These are phyloP conservation scores for Parthenolecanium corni DNA, from an alignment of 2,888 invertebrate species.

Conservation along the genomic window DNA sequence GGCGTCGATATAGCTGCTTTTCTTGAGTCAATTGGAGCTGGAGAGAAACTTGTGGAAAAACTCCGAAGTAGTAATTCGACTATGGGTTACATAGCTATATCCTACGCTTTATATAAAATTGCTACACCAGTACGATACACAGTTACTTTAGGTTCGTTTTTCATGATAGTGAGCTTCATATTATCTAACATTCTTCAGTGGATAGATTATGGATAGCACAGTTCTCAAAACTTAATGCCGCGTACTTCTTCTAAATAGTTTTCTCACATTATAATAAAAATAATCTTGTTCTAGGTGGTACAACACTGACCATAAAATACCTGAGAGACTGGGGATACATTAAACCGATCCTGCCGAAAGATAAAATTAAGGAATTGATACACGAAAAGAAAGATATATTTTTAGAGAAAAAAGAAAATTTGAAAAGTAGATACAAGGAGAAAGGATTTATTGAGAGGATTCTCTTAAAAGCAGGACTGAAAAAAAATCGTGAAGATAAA, in stretches of 20 bases:
- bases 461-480: no score
- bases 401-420: conserved; percentile 43
- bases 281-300: conserved; percentile 46
- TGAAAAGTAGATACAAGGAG: no score
- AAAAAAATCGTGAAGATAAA: no score
- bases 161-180: no score
- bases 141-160: conserved; percentile 62
- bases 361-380: conserved; percentile 51
- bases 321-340: conserved; percentile 69
- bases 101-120: conserved; percentile 88
- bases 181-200: no score
- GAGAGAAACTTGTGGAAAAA: conserved; percentile 64
- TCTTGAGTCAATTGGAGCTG: conserved; percentile 63
- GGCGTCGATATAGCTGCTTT: conserved; percentile 78
- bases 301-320: conserved; percentile 71
- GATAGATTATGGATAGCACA: no score
- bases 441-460: no score
- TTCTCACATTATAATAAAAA: no score
- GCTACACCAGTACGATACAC: conserved; percentile 85
- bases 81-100: conserved; percentile 79
- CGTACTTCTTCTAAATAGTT: no score
- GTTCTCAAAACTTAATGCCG: no score
- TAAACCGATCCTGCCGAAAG: conserved; percentile 56
- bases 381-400: conserved; percentile 46
- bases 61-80: conserved; percentile 50